Percentiles rank a stretch among this genome's conserved stretches.
Evolutionary conservation across 2,797 vertebrate genomes (phyloP).

Genomic region (Tenualosa ilisha): DNA sequence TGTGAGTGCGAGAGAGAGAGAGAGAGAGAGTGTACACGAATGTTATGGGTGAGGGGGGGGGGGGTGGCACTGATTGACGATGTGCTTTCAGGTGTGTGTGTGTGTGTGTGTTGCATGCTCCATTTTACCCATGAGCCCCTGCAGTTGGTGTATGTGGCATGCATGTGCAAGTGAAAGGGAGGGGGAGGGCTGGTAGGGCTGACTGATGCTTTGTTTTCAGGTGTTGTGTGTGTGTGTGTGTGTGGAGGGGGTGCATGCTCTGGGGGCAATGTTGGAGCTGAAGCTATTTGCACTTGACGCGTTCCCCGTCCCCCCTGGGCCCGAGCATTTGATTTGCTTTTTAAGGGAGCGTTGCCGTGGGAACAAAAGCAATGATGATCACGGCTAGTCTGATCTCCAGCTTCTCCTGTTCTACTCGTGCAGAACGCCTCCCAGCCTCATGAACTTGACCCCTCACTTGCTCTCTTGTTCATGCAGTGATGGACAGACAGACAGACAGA

Average conservation of each 20-base stretch:
- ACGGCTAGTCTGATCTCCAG: not conserved
- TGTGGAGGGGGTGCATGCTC: not conserved
- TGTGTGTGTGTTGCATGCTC: constrained; percentile 25
- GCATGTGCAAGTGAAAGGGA: not conserved
- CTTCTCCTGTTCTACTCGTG: not conserved
- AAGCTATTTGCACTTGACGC: constrained; percentile 75
- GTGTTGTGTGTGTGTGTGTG: constrained; percentile 13
- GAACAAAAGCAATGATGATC: constrained; percentile 58
- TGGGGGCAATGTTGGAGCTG: constrained; percentile 35
- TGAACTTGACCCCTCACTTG: not conserved
- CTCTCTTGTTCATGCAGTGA: constrained; percentile 15
- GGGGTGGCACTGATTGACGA: constrained; percentile 49
- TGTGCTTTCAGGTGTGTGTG: not conserved
- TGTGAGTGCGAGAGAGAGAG: constrained; percentile 24
- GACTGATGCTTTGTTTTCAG: not conserved
- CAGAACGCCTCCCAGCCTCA: not conserved
- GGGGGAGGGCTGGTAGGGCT: constrained; percentile 59
- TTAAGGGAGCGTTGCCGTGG: constrained; percentile 69
- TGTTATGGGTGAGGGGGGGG: not conserved
- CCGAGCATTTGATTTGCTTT: not conserved
- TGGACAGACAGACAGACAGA: not conserved
- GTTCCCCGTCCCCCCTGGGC: constrained; percentile 57
- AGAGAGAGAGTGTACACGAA: not conserved
- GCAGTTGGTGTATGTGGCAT: not conserved
- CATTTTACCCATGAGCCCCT: not conserved